Base-by-base conservation (phyloP, 2,888 invertebrate species). In the Zelleria hepariella region DNA sequence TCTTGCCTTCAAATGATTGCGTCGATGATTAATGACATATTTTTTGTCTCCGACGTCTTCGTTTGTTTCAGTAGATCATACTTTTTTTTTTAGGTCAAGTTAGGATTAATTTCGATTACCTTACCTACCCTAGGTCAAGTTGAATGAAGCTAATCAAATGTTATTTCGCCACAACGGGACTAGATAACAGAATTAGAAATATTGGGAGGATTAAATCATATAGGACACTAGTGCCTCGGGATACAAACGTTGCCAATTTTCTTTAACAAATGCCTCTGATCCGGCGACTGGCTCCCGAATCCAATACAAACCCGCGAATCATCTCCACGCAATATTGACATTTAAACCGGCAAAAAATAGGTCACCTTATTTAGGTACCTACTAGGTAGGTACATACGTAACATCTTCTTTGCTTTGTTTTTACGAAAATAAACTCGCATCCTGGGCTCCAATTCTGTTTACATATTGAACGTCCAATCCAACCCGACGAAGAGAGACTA, bases 301-400 rank as follows among this genome's bases (percentile, higher is more conserved):
- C 26, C 26, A 6, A 54, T 15, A 54, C 18, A 25, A 26, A 54
- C 54, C 24, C 18, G 54, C 24, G 54, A 6, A 25, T 24, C 24
- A 49, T 49, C 21, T 49, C 68, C 75, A 77, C 76, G 75, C 79
- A 72, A 78, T 76, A 77, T 73, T 75, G 72, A 72, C 73, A 78
- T 78, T 74, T 66, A 23, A 2, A 23, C 21, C 18, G 7, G 8
- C 2, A 20, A 51, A 51, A 51, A 51, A 20, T 51, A 23, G 20
- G 23, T 20, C 51, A 51, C 21, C 51, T 23, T 23, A 4, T 21
- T 18, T 20, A 15, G 6, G 32, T 42, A 1, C 1, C 15, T 42
- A n/a, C n/a, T n/a, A 42, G 5, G 32, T 32, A 32, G 10, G 32
- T 32, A 42, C 15, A 42, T 10, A 3, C 15, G n/a, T n/a, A n/a